A percentile compares a stretch with the other conserved stretches of the same genome.
Conservation (phyloP, 2,888 invertebrate species). For the Halictus ligatus region DNA sequence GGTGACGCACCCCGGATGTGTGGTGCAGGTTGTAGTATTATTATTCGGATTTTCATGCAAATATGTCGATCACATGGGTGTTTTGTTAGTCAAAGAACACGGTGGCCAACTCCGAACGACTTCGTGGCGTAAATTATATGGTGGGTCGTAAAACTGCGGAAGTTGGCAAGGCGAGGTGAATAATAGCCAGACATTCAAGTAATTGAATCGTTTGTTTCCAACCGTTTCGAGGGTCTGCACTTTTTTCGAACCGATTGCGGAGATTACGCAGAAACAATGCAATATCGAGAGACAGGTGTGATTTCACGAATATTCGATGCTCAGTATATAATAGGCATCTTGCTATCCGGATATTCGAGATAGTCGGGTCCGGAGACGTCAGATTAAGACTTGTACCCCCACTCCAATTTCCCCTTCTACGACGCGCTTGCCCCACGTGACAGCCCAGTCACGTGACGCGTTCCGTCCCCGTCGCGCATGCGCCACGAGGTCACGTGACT, state of each 20-base stretch:
- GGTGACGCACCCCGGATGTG: conserved; percentile 67
- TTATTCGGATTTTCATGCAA: conserved; percentile 70
- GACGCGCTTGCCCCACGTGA: no score
- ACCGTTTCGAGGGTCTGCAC: background rate
- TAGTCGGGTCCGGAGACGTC: no score
- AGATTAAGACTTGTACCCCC: no score
- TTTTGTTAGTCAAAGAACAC: conserved; percentile 69
- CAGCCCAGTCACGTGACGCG: no score
- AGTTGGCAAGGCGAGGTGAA: background rate
- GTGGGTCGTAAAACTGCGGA: background rate
- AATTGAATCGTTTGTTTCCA: conserved; percentile 15
- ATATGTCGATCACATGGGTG: conserved; percentile 63
- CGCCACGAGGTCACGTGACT: no score
- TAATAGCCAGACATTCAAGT: background rate
- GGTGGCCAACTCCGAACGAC: conserved; percentile 56
- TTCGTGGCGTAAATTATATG: conserved; percentile 13
- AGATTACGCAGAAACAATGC: background rate
- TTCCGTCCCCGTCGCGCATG: no score
- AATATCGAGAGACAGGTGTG: background rate
- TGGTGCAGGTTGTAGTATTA: conserved; percentile 37
- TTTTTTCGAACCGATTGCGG: background rate
- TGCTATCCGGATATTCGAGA: background rate
- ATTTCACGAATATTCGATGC: background rate
- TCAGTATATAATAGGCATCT: background rate
- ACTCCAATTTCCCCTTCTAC: no score